A percentile compares a stretch with the other conserved stretches of the same genome.
These are phyloP conservation scores for Coelogynopora nodosa DNA, from an alignment of 2,888 invertebrate species.

Conservation along the genomic window DNA sequence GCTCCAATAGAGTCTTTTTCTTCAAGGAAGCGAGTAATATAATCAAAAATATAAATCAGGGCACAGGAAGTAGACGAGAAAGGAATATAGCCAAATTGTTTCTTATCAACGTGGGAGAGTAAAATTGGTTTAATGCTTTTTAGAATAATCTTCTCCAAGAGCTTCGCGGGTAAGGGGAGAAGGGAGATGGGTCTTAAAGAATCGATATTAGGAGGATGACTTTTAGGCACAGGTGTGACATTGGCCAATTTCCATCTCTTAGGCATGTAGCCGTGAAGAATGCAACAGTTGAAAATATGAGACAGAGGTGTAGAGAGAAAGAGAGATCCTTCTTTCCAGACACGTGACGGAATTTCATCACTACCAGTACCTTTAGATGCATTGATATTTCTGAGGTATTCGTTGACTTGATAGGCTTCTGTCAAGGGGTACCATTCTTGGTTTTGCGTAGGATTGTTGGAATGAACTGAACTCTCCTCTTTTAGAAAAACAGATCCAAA, in stretches of 20 bases:
- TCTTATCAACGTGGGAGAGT: conserved; percentile 1
- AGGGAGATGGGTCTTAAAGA: conserved; percentile 1
- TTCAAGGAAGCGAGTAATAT: neutral
- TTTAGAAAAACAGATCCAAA: conserved; percentile 7
- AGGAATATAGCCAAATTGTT: conserved; percentile 27
- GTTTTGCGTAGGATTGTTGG: neutral
- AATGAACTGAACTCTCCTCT: neutral
- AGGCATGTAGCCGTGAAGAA: neutral
- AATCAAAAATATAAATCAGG: neutral
- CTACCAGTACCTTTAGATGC: conserved; percentile 24
- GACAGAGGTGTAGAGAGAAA: neutral
- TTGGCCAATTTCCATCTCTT: conserved; percentile 9
- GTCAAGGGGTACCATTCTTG: conserved; percentile 1
- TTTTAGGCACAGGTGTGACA: conserved; percentile 14
- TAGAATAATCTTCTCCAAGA: conserved; percentile 11
- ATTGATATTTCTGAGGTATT: neutral
- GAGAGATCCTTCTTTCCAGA: conserved; percentile 26
- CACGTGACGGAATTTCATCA: neutral
- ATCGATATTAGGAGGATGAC: neutral
- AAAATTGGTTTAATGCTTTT: neutral
- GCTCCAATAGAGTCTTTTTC: neutral
- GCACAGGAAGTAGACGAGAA: conserved; percentile 20
- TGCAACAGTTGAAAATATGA: conserved; percentile 29
- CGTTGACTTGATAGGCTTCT: conserved; percentile 8
- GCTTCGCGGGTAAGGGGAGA: neutral